Evolutionary conservation across 2,797 vertebrate genomes (phyloP), one percentile per base, ranked within the genome.

Genomic region (Sebastes itinus): DNA sequence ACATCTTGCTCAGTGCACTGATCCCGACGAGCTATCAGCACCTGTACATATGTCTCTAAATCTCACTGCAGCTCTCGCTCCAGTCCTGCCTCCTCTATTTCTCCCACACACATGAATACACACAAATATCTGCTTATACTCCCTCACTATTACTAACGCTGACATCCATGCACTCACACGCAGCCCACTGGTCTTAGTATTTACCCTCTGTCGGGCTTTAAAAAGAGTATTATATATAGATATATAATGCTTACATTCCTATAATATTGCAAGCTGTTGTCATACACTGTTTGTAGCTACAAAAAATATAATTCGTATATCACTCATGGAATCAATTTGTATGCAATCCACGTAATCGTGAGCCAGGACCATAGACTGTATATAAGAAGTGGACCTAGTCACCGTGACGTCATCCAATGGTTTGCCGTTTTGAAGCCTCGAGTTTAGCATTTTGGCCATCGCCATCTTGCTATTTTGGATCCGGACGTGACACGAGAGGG

Each of bases 1-100:
- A 96, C 96, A 95, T 93, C 94, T 94, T 94, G 94, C 96, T 95
- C 96, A 94, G 91, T 93, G 94, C 95, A 94, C 96, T 97, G 96
- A 97, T 94, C 95, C 92, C 86, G 93, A 94, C 95, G 87, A 93
- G 94, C 95, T 96, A 97, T 97, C 96, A 94, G 92, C 94, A 93
- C 94, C 96, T 97, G 96, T 96, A 97, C 96, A 96, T 96, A 95
- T 96, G 96, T 97, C 95, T 92, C 96, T 63, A 97, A 97, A 97
- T 97, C 96, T 96, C 96, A 94, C 67, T 46, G 60, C 78, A 35
- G 64, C 54, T 49, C 61, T 72, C 54, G 70, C 28, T 78, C 54
- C n/a, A 60, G 75, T 74, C 64, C 78, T 82, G 65, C 58, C 25
- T 83, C 59, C 54, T 54, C 42, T 70, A 38, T 42, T 58, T 27